Conservation (phyloP, 1,140 invertebrate species). For the Brachionus rubens region DNA sequence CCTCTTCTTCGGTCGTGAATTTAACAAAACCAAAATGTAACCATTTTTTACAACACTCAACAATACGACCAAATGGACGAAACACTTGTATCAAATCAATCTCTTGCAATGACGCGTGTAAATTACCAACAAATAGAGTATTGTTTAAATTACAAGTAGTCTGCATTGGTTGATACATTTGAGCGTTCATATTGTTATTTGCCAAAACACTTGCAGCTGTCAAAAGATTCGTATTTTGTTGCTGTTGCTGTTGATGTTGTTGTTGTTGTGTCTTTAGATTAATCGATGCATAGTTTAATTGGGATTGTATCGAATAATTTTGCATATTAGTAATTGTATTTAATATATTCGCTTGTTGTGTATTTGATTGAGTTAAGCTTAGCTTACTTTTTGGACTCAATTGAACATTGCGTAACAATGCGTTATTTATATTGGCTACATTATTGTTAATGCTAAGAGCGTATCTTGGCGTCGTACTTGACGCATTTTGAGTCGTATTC, state of each 20-base stretch:
- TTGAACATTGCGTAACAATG: constrained; percentile 4
- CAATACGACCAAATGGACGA: constrained; percentile 40
- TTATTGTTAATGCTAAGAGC: constrained; percentile 32
- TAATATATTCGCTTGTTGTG: background rate
- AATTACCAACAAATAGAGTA: constrained; percentile 46
- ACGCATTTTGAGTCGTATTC: background rate
- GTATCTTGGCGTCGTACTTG: background rate
- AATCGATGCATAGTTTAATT: constrained; percentile 2
- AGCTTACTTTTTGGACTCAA: constrained; percentile 31
- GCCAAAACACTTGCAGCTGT: constrained; percentile 10
- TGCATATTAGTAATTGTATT: constrained; percentile 24
- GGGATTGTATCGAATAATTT: constrained; percentile 29
- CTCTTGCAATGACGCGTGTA: constrained; percentile 26
- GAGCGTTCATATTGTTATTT: background rate
- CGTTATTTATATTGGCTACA: constrained; percentile 40
- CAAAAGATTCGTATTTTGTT: background rate
- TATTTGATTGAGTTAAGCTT: constrained; percentile 1
- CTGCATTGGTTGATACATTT: background rate
- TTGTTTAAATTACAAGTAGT: constrained; percentile 40
- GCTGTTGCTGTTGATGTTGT: constrained; percentile 38
- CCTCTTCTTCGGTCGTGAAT: constrained; percentile 44
- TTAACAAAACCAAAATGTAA: constrained; percentile 45
- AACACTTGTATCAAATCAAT: constrained; percentile 41
- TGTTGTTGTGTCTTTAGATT: background rate
- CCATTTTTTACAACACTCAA: constrained; percentile 46